These are phyloP conservation scores for Hafferia zeledoni DNA, from an alignment of 2,797 vertebrate genomes.

Conservation along the genomic window DNA sequence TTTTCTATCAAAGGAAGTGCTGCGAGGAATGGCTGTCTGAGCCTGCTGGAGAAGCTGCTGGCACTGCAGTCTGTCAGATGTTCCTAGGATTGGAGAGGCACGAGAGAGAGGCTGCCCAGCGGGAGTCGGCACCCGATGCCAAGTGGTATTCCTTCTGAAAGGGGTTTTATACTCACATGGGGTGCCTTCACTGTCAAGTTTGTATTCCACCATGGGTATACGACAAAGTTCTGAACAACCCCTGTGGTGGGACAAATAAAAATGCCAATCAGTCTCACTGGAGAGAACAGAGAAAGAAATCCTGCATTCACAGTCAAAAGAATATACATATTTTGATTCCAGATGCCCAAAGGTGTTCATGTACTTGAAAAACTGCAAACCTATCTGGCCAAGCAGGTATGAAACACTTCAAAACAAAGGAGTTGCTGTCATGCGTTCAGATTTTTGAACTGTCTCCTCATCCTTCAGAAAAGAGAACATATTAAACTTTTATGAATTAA, in stretches of 20 bases:
- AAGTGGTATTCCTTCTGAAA: constrained; percentile 95
- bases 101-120: constrained; percentile 85
- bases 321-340: neutral
- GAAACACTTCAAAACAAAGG: neutral
- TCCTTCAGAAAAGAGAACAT: neutral
- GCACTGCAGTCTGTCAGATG: constrained; percentile 87
- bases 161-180: constrained; percentile 98
- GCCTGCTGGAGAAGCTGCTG: constrained; percentile 91
- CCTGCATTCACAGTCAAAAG: neutral
- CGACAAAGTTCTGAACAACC: constrained; percentile 97
- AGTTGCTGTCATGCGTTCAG: neutral
- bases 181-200: constrained; percentile 95
- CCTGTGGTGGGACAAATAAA: constrained; percentile 71
- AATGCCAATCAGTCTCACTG: neutral
- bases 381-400: neutral
- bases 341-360: neutral
- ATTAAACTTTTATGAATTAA: neutral
- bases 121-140: constrained; percentile 91
- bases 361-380: neutral
- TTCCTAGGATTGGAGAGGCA: constrained; percentile 90
- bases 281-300: neutral
- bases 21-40: constrained; percentile 89
- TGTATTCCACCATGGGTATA: constrained; percentile 98
- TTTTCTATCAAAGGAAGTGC: constrained; percentile 95
- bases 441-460: neutral